phyloP scores from a whole-genome alignment of 1,140 invertebrate species.

The Nylanderia fulva region DNA sequence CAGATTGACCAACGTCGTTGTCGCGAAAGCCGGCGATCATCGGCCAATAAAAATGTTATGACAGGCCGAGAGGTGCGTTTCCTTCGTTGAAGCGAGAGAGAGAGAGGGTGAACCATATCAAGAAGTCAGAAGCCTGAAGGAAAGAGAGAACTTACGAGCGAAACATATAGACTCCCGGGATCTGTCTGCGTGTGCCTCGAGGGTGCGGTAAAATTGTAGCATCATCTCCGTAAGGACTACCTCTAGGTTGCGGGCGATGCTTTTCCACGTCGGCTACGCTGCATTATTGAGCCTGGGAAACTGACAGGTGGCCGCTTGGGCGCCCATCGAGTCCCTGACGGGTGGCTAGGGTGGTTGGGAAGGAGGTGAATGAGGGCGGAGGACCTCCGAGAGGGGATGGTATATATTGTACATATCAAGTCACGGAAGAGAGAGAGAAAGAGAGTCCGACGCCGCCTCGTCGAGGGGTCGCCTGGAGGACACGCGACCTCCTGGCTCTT shows the following conservation, averaged over 20 bases:
- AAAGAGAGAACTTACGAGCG: constrained; percentile 31
- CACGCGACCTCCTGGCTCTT: constrained; percentile 59
- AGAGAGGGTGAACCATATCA: constrained; percentile 50
- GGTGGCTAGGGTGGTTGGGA: constrained; percentile 19
- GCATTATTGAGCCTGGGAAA: constrained; percentile 84
- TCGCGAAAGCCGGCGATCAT: constrained; percentile 46
- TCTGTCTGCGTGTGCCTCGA: background rate
- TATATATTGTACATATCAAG: no score
- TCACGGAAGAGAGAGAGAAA: constrained; percentile 30
- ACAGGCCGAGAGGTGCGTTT: constrained; percentile 47
- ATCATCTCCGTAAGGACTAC: constrained; percentile 23
- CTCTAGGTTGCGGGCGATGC: constrained; percentile 64
- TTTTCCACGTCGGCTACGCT: constrained; percentile 75
- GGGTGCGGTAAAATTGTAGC: constrained; percentile 47
- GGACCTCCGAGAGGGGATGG: constrained; percentile 32
- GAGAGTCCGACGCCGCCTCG: constrained; percentile 20
- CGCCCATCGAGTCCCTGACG: constrained; percentile 74
- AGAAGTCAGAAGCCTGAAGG: constrained; percentile 67
- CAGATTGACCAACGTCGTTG: constrained; percentile 35
- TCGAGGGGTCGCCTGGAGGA: constrained; percentile 24
- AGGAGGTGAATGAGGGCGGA: constrained; percentile 23
- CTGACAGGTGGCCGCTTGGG: constrained; percentile 77
- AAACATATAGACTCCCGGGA: background rate
- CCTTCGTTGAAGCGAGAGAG: no score
- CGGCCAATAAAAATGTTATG: constrained; percentile 75